Evolutionary conservation across 2,113 vertebrate species (phyloP).

Genomic region (Climacteris rufus): DNA sequence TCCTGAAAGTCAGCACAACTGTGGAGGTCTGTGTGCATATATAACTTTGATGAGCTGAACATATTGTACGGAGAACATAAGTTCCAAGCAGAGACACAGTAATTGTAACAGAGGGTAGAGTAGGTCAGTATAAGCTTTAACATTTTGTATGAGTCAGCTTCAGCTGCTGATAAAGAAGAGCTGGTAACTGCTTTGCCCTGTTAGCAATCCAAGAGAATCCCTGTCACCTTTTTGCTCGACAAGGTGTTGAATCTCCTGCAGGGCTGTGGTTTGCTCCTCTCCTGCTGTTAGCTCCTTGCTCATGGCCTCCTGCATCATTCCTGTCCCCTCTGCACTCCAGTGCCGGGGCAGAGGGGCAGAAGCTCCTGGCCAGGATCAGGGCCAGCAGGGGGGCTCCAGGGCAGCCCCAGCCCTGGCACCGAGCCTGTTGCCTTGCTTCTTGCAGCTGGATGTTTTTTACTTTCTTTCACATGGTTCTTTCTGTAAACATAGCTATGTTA

Average conservation of each 20-base stretch:
- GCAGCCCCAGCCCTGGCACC: not conserved
- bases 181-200: not conserved
- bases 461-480: too few relatives aligned
- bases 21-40: not conserved
- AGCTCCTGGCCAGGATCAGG: not conserved
- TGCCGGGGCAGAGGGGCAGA: not conserved
- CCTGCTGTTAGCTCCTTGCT: not conserved
- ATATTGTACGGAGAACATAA: not conserved
- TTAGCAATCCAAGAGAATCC: not conserved
- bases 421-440: too few relatives aligned
- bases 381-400: accelerated
- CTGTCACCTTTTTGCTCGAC: not conserved
- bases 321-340: accelerated
- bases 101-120: not conserved
- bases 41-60: not conserved
- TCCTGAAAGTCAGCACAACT: not conserved
- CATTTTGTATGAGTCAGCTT: not conserved
- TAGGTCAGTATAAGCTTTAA: not conserved
- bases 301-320: not conserved
- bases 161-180: not conserved
- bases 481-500: too few relatives aligned
- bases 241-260: not conserved
- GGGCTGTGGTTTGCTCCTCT: not conserved
- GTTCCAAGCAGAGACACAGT: not conserved
- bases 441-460: too few relatives aligned